phyloP scores from a whole-genome alignment of 2,113 vertebrate genomes.

The Psilopsiagon aymara region DNA sequence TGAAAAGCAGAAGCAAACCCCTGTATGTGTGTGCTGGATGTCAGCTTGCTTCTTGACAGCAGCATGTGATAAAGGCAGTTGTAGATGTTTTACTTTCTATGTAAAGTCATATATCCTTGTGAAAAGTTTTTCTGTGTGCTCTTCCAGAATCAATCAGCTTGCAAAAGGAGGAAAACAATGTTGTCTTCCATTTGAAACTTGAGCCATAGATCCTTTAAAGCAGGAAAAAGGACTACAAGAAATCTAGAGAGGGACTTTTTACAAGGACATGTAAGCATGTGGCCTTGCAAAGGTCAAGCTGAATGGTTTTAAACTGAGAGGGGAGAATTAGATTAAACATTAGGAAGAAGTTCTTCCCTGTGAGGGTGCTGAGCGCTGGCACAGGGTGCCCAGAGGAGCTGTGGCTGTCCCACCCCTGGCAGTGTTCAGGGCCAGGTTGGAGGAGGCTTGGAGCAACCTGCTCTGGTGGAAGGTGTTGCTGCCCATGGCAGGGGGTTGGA shows the following conservation, averaged over 20 bases:
- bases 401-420: not conserved
- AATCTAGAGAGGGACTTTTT: not conserved
- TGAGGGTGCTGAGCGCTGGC: not conserved
- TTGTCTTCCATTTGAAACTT: not conserved
- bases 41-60: not conserved
- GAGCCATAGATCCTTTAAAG: not conserved
- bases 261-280: not conserved
- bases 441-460: not conserved
- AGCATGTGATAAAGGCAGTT: not conserved
- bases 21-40: not conserved
- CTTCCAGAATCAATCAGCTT: not conserved
- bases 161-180: not conserved
- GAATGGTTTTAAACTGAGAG: not conserved
- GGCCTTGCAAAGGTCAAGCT: not conserved
- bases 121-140: not conserved
- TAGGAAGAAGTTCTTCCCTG: not conserved
- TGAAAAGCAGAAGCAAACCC: not conserved
- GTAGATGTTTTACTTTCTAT: not conserved
- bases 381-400: not conserved
- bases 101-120: fast-evolving
- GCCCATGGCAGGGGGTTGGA: too few species aligned
- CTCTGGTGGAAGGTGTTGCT: not conserved
- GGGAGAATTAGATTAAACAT: not conserved
- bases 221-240: not conserved
- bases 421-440: not conserved